Evolutionary conservation across 2,888 invertebrate genomes (phyloP), one percentile per base, ranked within the genome.

Genomic region (Chironomus tentans): DNA sequence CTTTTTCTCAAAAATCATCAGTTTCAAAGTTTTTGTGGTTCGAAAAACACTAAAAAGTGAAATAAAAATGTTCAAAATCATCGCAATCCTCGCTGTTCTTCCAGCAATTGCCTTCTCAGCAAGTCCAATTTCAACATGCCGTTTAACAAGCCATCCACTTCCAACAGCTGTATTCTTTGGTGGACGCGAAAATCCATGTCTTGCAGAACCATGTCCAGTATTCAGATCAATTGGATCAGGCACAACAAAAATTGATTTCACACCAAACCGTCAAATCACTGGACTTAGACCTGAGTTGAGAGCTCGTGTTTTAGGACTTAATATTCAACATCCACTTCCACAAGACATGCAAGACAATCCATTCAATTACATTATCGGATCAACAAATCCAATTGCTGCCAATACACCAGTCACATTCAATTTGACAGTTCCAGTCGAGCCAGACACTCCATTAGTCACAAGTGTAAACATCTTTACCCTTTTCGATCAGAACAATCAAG

Each of bases 101-200:
- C 61, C 56, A 46, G 73, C 65, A 6, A 65, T 65, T 62, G 38
- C 38, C 38, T 28, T 46, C 24, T 62, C 62, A 5, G 15, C 28
- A 22, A 65, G 61, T 61, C 62, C 73, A 62, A 13, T 65, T 2
- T 12, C 10, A 18, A 15, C 10, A 15, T 62, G 65, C 21, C 10
- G 2, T 1, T 13, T n/a, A 7, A 46, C 68, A 38, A 46, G 10
- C 21, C 62, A 21, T 62, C 62, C 62, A 18, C 13, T 73, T 38
- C 73, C 73, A 62, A 18, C n/a, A 6, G 65, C 62, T n/a, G 65
- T 73, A 2, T 73, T 65, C 18, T 73, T 73, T 13, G 73, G 73
- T n/a, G 46, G 65, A 13, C 38, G 28, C 12, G 38, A 38, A 4
- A 62, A 46, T 46, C 65, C 65, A 15, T 73, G 73, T 10, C 6